These are phyloP conservation scores for Clistopyga incitator DNA, from an alignment of 2,888 invertebrate genomes.

Conservation along the genomic window DNA sequence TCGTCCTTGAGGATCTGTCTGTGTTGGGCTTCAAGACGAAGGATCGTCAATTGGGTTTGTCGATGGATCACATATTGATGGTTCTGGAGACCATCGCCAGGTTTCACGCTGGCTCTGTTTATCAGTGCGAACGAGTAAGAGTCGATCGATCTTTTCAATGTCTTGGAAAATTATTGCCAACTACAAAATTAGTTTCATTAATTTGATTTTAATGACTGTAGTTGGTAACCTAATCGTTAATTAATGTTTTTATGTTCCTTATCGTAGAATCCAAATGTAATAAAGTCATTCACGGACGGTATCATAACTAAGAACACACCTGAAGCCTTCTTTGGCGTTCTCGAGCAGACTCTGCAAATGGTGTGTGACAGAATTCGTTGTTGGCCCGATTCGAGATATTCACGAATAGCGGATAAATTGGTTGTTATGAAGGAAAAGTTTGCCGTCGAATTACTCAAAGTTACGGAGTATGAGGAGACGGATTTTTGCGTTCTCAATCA, in stretches of 20 bases:
- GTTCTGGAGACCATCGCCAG: slow-evolving; percentile 71
- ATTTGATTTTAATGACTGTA: background rate
- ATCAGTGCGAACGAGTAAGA: slow-evolving; percentile 70
- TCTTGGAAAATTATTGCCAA: too few relatives aligned
- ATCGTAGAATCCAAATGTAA: slow-evolving; percentile 68
- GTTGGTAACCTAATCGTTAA: background rate
- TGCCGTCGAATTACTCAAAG: slow-evolving; percentile 24
- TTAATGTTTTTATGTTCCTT: background rate
- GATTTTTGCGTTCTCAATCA: slow-evolving; percentile 77
- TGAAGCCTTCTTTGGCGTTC: slow-evolving; percentile 37
- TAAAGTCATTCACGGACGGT: slow-evolving; percentile 66
- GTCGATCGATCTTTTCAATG: background rate
- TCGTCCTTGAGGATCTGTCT: slow-evolving; percentile 73
- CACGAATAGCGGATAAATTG: slow-evolving; percentile 55
- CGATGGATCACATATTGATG: slow-evolving; percentile 65
- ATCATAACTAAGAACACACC: slow-evolving; percentile 66
- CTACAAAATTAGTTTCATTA: background rate
- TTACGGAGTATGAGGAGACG: slow-evolving; percentile 55
- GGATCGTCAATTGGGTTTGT: slow-evolving; percentile 70
- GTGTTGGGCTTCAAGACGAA: slow-evolving; percentile 66
- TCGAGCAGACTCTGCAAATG: slow-evolving; percentile 53
- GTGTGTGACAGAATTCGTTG: slow-evolving; percentile 42
- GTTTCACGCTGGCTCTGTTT: slow-evolving; percentile 74
- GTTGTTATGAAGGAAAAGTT: slow-evolving; percentile 36
- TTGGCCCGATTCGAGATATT: slow-evolving; percentile 67